Conservation (phyloP, 2,797 vertebrate species). For the Parotocinclus haroldoi region DNA sequence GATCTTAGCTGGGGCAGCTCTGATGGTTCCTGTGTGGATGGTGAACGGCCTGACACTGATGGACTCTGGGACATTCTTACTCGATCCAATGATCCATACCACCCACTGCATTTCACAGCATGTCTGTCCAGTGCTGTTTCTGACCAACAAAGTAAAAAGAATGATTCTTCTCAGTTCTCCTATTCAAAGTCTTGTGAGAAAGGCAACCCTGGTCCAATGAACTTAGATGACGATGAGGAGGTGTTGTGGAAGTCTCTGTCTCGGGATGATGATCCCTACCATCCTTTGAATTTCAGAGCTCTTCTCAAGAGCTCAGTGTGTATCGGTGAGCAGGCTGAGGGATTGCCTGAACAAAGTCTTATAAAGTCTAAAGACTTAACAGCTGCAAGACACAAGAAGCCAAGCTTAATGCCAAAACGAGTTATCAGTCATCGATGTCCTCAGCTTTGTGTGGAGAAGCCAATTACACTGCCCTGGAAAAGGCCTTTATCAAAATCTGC, state of each 20-base stretch:
- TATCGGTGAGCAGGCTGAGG: not conserved
- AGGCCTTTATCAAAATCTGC: conserved; percentile 25
- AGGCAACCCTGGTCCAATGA: conserved; percentile 40
- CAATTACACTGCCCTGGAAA: conserved; percentile 60
- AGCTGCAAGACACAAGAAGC: conserved; percentile 30
- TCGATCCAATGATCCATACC: conserved; percentile 67
- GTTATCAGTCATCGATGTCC: conserved; percentile 50
- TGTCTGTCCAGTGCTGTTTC: conserved; percentile 44
- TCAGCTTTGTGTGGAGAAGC: conserved; percentile 37
- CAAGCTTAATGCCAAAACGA: conserved; percentile 44
- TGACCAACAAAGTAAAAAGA: conserved; percentile 13
- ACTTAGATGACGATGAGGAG: conserved; percentile 67
- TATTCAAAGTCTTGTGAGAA: conserved; percentile 46
- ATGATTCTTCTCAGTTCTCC: conserved; percentile 25
- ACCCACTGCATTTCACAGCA: conserved; percentile 74
- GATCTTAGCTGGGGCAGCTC: conserved; percentile 71
- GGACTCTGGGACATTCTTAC: conserved; percentile 71
- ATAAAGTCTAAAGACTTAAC: conserved; percentile 8
- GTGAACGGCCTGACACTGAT: conserved; percentile 68
- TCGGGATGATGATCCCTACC: conserved; percentile 66
- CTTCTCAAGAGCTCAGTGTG: conserved; percentile 36
- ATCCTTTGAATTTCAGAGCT: conserved; percentile 73
- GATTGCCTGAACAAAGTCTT: not conserved
- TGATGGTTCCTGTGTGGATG: conserved; percentile 59
- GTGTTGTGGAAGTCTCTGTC: conserved; percentile 67